These are phyloP conservation scores for Patella caerulea DNA, from an alignment of 2,888 invertebrate species.

Conservation along the genomic window DNA sequence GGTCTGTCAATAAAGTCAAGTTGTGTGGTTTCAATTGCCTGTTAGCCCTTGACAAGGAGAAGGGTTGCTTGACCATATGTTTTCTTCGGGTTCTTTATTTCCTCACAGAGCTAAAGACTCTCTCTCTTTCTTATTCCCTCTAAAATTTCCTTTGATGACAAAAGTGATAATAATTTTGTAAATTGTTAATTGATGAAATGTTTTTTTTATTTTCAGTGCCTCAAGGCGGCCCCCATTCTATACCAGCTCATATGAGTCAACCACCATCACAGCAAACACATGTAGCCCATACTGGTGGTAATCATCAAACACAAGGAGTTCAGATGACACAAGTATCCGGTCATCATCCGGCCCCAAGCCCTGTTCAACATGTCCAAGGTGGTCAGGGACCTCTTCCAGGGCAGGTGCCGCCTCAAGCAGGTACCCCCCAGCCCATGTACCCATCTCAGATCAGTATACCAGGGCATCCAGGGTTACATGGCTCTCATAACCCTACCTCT, in stretches of 20 bases:
- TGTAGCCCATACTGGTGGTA: conserved; percentile 19
- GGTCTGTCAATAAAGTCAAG: no score
- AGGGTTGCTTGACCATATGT: no score
- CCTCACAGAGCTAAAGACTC: no score
- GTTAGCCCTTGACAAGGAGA: no score
- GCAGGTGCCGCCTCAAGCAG: conserved; percentile 25
- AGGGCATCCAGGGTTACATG: conserved; percentile 53
- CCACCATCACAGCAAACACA: conserved; percentile 30
- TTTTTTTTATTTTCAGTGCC: conserved; percentile 16
- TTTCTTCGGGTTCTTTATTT: no score
- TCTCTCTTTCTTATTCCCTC: no score
- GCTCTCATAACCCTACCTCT: conserved; percentile 57
- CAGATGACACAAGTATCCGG: conserved; percentile 39
- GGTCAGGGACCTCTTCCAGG: conserved; percentile 43
- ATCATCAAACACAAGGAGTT: conserved; percentile 19
- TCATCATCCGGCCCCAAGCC: conserved; percentile 53
- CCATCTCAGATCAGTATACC: conserved; percentile 33
- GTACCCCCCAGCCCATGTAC: neutral
- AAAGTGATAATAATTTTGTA: no score
- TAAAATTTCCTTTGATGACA: no score
- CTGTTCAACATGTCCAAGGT: conserved; percentile 43
- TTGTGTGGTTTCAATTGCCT: no score
- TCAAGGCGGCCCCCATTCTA: conserved; percentile 10
- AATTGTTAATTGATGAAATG: no score
- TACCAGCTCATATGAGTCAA: conserved; percentile 21